These are phyloP conservation scores for Cladorhizidae sp. DNA, from an alignment of 37 sponge, comb jelly and placozoan species.

Conservation along the genomic window DNA sequence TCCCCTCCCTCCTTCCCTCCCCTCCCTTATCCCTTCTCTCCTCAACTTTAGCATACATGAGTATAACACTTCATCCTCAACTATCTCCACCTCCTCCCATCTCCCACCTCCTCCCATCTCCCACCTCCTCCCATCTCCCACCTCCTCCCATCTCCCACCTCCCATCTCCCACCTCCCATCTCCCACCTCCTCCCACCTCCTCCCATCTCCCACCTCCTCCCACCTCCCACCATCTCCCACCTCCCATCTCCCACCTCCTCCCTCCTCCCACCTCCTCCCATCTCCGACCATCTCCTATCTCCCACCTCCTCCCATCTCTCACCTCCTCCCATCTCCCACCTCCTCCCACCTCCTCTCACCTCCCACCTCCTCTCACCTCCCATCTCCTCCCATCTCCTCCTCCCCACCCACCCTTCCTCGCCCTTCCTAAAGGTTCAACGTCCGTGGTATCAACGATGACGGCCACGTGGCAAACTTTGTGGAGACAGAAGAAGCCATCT, in stretches of 20 bases:
- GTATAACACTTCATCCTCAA: no score
- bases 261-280: no score
- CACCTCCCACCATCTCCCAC: background rate
- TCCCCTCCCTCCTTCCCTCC: no score
- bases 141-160: no score
- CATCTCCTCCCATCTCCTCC: background rate
- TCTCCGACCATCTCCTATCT: background rate
- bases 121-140: background rate
- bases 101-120: background rate
- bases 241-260: background rate
- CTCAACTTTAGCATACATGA: no score
- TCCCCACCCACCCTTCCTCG: background rate
- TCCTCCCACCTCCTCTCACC: background rate
- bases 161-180: background rate
- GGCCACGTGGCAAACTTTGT: constrained; percentile 98
- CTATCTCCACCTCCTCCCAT: no score
- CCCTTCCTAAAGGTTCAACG: constrained; percentile 63
- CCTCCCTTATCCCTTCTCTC: no score
- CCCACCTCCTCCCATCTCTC: background rate
- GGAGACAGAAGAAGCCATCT: constrained; percentile 93
- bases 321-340: background rate
- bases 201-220: no score
- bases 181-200: background rate
- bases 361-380: no score
- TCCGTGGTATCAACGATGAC: constrained; percentile 90